Base-by-base conservation (phyloP, 1,140 invertebrate species). In the Cephus cinctus region DNA sequence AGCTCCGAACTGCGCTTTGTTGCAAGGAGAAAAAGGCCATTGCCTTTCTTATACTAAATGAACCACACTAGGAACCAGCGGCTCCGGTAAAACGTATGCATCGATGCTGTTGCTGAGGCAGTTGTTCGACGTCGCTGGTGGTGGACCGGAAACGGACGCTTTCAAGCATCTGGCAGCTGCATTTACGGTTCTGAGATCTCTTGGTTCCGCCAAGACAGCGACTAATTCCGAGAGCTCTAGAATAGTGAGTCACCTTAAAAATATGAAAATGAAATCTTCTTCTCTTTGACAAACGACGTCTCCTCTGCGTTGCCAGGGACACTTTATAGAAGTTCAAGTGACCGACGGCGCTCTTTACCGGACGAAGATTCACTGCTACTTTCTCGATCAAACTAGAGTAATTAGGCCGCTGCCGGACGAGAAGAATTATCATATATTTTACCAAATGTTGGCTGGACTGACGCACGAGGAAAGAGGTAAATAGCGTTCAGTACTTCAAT, bases 391-490 rank as follows among this genome's bases (percentile, higher is more conserved):
- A 76, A 94, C 90, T 20, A 83, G 94, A 42, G 92, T 96, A 11
- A 93, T 95, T 47, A 80, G 85, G 20, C 90, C 90, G 4, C 77
- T 92, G 52, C 79, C 86, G 5, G 86, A 89, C 62, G 94, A 96
- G 75, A 94, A 94, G 63, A 97, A 96, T 77, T 98, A 96, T 69
- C 94, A 97, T 67, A 96, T 97, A 66, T 98, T 98, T 78, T 98
- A 98, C 77, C 94, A 98, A 77, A 89, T 98, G 88, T 77, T 98
- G 18, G 92, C 92, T 11, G 94, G 94, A 3, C 80, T 98, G 1
- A 86, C 86, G 9, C 73, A 84, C 35, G 93, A 96, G 56, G 94
- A 96, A 75, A 82, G 92, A 80, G 79, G 85, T 86, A 66, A 59
- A 54, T 36, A 40, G 6, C n/a, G n/a, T n/a, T n/a, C n/a, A n/a